Conservation (phyloP, 2,113 vertebrate genomes). For the Melanerpes aurifrons region DNA sequence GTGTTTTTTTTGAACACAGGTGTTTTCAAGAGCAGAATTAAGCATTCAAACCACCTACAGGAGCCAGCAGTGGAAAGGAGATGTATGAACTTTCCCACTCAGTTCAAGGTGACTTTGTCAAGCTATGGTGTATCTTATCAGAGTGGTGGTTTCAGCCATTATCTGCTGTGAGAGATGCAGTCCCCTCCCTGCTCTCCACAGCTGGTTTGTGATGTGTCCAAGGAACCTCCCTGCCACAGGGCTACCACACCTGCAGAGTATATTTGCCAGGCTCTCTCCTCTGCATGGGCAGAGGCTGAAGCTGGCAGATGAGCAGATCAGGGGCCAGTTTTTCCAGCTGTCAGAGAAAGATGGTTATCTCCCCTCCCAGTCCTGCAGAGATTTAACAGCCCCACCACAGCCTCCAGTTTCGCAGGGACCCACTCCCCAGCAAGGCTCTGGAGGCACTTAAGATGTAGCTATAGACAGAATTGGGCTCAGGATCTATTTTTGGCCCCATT, state of each 20-base stretch:
- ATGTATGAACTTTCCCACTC: background rate
- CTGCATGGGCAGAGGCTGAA: accelerated
- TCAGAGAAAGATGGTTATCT: background rate
- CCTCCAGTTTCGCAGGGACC: background rate
- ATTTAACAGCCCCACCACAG: background rate
- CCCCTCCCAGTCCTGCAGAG: background rate
- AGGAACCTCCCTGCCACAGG: accelerated
- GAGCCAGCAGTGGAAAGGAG: background rate
- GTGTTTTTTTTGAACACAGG: background rate
- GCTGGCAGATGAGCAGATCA: background rate
- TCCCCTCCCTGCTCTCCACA: background rate
- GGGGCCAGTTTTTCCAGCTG: background rate
- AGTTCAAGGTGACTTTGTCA: background rate
- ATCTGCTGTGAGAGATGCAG: background rate
- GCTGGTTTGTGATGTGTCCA: too few species aligned
- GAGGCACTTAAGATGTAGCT: accelerated
- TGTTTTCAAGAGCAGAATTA: background rate
- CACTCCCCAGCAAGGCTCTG: accelerated
- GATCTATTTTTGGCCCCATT: background rate
- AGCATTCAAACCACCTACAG: background rate
- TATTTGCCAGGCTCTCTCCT: background rate
- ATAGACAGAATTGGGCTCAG: background rate
- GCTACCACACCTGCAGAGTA: accelerated
- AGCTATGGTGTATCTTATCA: background rate
- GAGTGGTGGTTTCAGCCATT: background rate